phyloP scores from a whole-genome alignment of 1,140 invertebrate species.

The Rhynchophorus ferrugineus region DNA sequence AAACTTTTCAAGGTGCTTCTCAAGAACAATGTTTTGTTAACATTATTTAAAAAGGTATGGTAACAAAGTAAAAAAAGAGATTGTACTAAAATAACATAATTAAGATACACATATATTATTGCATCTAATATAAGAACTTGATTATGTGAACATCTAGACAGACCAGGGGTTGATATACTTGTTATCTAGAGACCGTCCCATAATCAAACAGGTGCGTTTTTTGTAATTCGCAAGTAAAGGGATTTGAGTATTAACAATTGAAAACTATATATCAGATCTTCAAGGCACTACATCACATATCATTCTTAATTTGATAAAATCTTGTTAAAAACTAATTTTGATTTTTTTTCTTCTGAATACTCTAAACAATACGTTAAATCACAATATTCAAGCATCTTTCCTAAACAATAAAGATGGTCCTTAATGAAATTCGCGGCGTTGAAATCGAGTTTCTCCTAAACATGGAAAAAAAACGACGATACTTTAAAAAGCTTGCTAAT shows the following conservation, averaged over 20 bases:
- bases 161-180: neutral
- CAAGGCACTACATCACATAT: neutral
- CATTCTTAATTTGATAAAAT: neutral
- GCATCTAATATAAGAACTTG: neutral
- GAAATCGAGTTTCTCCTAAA: too few species aligned
- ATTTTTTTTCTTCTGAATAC: neutral
- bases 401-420: too few species aligned
- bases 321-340: neutral
- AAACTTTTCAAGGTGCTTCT: constrained; percentile 14
- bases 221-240: neutral
- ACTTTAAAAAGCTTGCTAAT: too few species aligned
- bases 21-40: constrained; percentile 17
- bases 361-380: too few species aligned
- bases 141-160: neutral
- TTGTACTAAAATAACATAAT: constrained; percentile 21
- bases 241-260: neutral
- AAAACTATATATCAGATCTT: neutral
- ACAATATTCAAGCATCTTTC: too few species aligned
- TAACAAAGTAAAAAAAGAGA: constrained; percentile 24
- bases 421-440: too few species aligned
- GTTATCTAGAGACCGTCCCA: neutral
- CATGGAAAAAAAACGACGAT: too few species aligned
- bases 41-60: constrained; percentile 15
- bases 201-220: neutral
- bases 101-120: constrained; percentile 5